Percentiles rank a stretch among this genome's conserved stretches.
Evolutionary conservation across 1,140 invertebrate species (phyloP).

Genomic region (Piezodorus guildinii): DNA sequence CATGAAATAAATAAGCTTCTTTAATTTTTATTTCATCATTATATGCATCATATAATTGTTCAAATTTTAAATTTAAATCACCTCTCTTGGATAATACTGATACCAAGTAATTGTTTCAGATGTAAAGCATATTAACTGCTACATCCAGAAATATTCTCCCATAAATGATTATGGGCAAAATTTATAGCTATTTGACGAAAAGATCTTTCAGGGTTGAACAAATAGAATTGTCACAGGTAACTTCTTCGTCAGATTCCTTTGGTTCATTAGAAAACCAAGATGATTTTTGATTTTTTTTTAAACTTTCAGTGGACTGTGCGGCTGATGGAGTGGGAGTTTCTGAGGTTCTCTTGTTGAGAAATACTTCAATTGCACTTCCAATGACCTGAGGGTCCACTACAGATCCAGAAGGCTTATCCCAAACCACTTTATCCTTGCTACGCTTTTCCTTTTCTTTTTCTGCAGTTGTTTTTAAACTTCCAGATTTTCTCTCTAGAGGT

Average conservation of each 20-base stretch:
- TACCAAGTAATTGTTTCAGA: background rate
- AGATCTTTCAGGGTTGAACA: conserved; percentile 71
- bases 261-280: conserved; percentile 24
- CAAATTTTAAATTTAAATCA: background rate
- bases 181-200: conserved; percentile 53
- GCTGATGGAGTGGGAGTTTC: conserved; percentile 28
- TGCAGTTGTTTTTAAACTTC: conserved; percentile 11
- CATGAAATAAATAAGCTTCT: background rate
- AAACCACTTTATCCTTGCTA: conserved; percentile 43
- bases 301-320: conserved; percentile 17
- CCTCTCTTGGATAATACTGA: background rate
- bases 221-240: conserved; percentile 57
- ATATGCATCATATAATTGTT: background rate
- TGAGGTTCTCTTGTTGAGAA: conserved; percentile 39
- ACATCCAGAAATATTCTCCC: conserved; percentile 19
- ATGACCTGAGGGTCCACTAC: conserved; percentile 63
- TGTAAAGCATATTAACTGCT: conserved; percentile 20
- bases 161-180: conserved; percentile 21
- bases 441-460: conserved; percentile 29
- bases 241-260: conserved; percentile 46
- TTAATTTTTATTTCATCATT: background rate
- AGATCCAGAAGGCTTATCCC: conserved; percentile 58
- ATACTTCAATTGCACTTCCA: conserved; percentile 69
- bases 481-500: conserved; percentile 5
- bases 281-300: conserved; percentile 5